Base-by-base conservation (phyloP, 2,797 vertebrate genomes). In the Podarcis siculus region DNA sequence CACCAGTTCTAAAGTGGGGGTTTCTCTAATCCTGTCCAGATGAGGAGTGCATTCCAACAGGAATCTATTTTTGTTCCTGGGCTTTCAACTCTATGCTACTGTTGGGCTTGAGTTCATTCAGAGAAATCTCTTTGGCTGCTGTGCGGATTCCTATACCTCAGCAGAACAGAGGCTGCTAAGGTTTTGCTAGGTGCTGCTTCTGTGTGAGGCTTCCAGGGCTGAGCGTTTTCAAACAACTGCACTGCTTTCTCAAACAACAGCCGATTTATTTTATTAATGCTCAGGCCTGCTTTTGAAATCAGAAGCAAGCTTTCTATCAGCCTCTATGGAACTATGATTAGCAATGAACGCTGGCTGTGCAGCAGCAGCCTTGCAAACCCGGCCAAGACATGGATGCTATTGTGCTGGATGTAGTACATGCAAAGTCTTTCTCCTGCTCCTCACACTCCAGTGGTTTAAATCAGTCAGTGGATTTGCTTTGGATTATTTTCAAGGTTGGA, bases 11-110 rank as follows among this genome's bases (percentile, higher is more conserved):
- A 93, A 92, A 89, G 89, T 86, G 89, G 94, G 66, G 0, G 0
- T 92, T 95, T 90, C 90, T 92, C 89, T 96, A 95, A 95, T 95
- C 93, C 90, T 95, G 93, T 94, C 95, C 95, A 96, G 93, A 95
- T 95, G 95, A 95, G 88, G 84, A 93, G 88, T 88, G 95, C 93
- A 95, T 96, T 95, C 93, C 94, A 92, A 94, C 89, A 90, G 45
- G 49, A 93, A 93, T 94, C 92, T 95, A 90, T 89, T 93, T 94
- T 89, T 86, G 90, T 87, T 83, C 79, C 35, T 37, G 93, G 82
- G 27, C 90, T 94, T 93, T 86, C 93, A 92, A 86, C 86, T 95
- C 49, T 92, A 86, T 71, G 94, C 95, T 95, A 95, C 94, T 95
- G 95, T 94, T 93, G 93, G 93, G 90, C 91, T 95, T 84, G 39